Evolutionary conservation across 2,888 invertebrate species (phyloP).

Genomic region (Brenthis daphne): DNA sequence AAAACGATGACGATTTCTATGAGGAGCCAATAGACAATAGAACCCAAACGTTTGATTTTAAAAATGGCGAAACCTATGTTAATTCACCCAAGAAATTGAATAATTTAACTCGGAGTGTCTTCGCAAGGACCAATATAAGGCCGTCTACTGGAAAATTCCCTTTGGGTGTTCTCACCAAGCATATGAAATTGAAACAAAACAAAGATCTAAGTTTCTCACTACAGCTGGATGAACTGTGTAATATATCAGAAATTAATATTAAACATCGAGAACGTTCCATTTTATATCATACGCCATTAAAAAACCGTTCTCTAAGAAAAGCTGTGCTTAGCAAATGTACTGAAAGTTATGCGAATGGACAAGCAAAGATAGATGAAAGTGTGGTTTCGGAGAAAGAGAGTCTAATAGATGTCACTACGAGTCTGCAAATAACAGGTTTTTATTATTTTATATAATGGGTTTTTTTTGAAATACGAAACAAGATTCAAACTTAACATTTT

Average conservation of each 20-base stretch:
- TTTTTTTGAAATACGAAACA: too few species aligned
- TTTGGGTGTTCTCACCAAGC: constrained; percentile 58
- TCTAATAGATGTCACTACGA: constrained; percentile 59
- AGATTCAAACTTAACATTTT: too few species aligned
- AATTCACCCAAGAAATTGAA: constrained; percentile 51
- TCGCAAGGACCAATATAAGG: constrained; percentile 61
- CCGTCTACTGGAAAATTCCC: constrained; percentile 60
- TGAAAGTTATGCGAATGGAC: constrained; percentile 1
- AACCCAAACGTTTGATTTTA: constrained; percentile 57
- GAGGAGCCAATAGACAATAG: constrained; percentile 52
- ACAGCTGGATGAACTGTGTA: constrained; percentile 64
- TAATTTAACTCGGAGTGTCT: constrained; percentile 61
- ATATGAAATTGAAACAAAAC: constrained; percentile 54
- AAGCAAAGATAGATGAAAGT: constrained; percentile 28
- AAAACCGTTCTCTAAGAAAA: constrained; percentile 61
- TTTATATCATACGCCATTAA: constrained; percentile 63
- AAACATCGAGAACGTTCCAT: constrained; percentile 54
- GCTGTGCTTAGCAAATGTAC: constrained; percentile 55
- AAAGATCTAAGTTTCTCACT: constrained; percentile 68
- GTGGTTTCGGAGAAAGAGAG: constrained; percentile 42
- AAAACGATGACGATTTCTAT: constrained; percentile 61
- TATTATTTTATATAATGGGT: background rate
- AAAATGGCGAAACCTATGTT: constrained; percentile 56
- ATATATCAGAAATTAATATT: constrained; percentile 47
- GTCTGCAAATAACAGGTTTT: constrained; percentile 71